Conservation (phyloP, 53 echinoderm and acorn worm species). For the Crossaster papposus region DNA sequence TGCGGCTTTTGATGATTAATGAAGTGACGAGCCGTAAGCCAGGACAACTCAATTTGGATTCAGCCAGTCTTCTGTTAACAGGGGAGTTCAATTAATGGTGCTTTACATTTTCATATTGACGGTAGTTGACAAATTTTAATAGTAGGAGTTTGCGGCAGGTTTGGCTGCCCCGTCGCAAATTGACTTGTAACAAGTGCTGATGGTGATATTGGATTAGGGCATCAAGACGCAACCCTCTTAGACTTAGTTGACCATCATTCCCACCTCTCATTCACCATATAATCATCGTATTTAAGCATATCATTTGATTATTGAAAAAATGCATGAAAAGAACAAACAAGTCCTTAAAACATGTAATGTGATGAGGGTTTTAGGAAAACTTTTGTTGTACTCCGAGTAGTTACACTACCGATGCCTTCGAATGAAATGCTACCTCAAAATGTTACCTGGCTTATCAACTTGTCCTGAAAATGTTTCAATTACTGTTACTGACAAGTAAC, state of each 20-base stretch:
- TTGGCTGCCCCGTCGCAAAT: neutral
- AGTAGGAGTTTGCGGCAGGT: neutral
- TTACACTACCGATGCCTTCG: neutral
- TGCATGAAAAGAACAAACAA: neutral
- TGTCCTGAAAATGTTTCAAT: neutral
- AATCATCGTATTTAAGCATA: neutral
- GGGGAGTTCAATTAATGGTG: neutral
- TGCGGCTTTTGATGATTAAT: neutral
- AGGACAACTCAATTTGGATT: neutral
- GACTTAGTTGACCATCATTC: neutral
- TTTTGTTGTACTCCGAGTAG: neutral
- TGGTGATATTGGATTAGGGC: constrained; percentile 18
- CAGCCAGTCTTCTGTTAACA: neutral
- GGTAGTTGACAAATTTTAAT: neutral
- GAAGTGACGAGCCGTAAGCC: neutral
- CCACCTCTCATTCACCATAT: neutral
- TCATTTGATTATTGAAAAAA: neutral
- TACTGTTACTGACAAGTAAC: neutral
- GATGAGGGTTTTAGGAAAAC: neutral
- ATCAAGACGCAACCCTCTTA: neutral
- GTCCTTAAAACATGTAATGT: neutral
- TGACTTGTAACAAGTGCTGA: neutral
- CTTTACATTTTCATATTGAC: neutral
- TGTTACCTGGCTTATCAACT: neutral
- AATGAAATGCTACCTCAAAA: constrained; percentile 27